Conservation (phyloP, 2,797 vertebrate genomes). For the Margarornis squamiger region DNA sequence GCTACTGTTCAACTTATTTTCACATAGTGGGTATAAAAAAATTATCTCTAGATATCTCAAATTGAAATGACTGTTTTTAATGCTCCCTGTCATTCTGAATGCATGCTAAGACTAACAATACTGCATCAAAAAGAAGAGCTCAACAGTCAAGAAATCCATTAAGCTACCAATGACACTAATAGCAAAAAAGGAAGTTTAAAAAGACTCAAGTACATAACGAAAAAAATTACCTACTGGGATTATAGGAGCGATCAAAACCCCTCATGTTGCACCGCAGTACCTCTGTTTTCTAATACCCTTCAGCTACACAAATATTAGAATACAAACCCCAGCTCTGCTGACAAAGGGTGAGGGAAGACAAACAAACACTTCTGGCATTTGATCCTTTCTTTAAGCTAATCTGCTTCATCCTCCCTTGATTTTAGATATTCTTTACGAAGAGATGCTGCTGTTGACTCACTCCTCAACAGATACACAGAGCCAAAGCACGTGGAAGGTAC, state of each 20-base stretch:
- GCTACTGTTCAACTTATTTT: constrained; percentile 39
- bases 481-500: background rate
- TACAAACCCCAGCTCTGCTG: background rate
- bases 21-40: constrained; percentile 28
- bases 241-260: background rate
- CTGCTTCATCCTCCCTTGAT: background rate
- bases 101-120: constrained; percentile 32
- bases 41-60: constrained; percentile 11
- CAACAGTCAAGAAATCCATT: constrained; percentile 44
- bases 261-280: background rate
- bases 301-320: background rate
- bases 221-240: background rate
- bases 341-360: background rate
- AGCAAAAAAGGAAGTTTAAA: background rate
- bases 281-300: constrained; percentile 19
- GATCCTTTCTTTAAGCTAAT: background rate
- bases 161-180: background rate
- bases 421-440: background rate
- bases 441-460: background rate
- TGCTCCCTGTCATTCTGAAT: background rate
- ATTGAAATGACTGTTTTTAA: constrained; percentile 46
- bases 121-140: constrained; percentile 19
- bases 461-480: background rate
- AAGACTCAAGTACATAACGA: background rate
- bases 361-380: background rate